Evolutionary conservation across 2,797 vertebrate species (phyloP).

Genomic region (Pteropus rufus): DNA sequence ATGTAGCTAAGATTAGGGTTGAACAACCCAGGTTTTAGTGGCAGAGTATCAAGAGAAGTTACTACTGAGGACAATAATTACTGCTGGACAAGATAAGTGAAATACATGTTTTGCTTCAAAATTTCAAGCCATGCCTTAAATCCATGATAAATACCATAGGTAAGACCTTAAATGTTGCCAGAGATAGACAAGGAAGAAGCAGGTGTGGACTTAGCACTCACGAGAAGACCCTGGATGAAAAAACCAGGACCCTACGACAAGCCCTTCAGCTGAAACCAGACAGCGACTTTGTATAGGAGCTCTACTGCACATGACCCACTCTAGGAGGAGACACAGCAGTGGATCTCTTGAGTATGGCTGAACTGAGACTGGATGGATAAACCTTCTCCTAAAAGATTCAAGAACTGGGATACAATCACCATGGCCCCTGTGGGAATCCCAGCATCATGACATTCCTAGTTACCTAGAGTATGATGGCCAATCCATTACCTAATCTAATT

Average conservation of each 20-base stretch:
- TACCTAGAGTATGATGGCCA: not conserved
- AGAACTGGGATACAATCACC: not conserved
- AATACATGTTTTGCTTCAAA: not conserved
- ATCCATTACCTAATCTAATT: not conserved
- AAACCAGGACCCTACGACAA: not conserved
- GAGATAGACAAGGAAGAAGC: not conserved
- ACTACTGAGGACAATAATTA: not conserved
- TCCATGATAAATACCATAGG: not conserved
- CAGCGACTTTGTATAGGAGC: not conserved
- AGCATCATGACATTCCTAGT: not conserved
- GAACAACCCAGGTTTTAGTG: not conserved
- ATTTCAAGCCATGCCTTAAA: not conserved
- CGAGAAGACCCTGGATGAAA: not conserved
- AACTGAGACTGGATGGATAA: not conserved
- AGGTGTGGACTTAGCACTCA: not conserved
- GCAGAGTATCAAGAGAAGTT: not conserved
- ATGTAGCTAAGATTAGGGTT: not conserved
- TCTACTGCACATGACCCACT: not conserved
- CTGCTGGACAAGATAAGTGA: not conserved
- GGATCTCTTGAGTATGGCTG: not conserved
- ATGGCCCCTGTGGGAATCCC: not conserved
- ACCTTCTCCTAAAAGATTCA: not conserved
- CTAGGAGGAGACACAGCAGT: accelerated
- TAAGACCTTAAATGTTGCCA: not conserved
- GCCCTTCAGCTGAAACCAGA: not conserved